phyloP scores from a whole-genome alignment of 2,797 vertebrate genomes.

The Silurus lanzhouensis region DNA sequence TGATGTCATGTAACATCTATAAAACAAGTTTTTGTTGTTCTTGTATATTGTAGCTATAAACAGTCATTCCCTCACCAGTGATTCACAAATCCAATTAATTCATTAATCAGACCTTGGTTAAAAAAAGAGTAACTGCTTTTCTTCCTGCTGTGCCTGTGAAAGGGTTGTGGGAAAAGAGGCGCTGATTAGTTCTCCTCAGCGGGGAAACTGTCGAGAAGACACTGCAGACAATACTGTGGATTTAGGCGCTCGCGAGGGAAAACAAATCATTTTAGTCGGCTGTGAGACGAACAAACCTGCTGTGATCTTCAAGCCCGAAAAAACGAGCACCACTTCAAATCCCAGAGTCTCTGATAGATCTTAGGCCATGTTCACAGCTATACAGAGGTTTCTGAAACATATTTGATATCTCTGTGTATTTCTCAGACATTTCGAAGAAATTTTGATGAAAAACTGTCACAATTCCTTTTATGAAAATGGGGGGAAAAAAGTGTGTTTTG shows the following conservation, averaged over 20 bases:
- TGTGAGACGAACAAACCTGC: conserved; percentile 18
- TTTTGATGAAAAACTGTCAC: neutral
- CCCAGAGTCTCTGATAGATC: neutral
- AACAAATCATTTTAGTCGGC: conserved; percentile 32
- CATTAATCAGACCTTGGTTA: neutral
- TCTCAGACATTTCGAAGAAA: neutral
- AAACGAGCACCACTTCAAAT: conserved; percentile 1
- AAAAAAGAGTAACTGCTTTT: conserved; percentile 12
- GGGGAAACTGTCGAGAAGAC: conserved; percentile 24
- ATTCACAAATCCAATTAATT: neutral
- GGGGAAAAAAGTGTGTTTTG: neutral
- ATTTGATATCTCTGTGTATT: neutral
- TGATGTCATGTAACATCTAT: neutral
- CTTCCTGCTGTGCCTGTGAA: conserved; percentile 40
- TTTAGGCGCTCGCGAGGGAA: neutral
- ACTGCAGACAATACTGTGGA: neutral
- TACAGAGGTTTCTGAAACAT: neutral
- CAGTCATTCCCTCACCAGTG: neutral
- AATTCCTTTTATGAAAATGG: neutral
- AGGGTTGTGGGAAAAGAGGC: conserved; percentile 36
- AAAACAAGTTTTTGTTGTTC: neutral
- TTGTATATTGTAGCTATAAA: neutral
- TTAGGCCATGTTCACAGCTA: neutral
- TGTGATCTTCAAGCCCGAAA: conserved; percentile 34
- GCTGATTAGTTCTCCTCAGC: conserved; percentile 37